phyloP scores from a whole-genome alignment of 2,113 vertebrate species.

The Chaetorhynchus papuensis region DNA sequence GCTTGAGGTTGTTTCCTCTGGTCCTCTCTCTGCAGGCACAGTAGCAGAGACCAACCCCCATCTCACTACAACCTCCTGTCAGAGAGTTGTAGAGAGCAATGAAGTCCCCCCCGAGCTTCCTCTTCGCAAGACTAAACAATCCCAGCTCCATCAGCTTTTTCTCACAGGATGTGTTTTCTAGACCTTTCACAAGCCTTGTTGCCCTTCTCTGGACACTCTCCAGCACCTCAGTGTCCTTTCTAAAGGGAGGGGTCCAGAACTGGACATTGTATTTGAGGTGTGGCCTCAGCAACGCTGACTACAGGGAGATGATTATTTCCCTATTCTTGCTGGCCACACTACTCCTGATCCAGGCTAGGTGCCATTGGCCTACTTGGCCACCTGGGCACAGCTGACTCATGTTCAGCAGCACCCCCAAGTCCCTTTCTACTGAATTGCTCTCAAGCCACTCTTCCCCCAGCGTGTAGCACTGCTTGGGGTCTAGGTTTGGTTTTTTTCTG shows the following conservation, averaged over 20 bases:
- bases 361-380: not conserved
- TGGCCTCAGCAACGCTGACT: not conserved
- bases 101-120: no score
- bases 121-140: not conserved
- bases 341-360: not conserved
- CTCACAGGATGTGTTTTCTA: not conserved
- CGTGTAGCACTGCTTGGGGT: not conserved
- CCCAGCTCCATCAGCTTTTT: not conserved
- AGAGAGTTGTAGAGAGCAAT: accelerated
- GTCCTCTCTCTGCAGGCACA: not conserved
- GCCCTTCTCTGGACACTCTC: not conserved
- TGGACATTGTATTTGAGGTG: not conserved
- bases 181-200: not conserved
- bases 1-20: not conserved
- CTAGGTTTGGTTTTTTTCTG: accelerated
- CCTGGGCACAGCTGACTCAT: not conserved
- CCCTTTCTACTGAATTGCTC: not conserved
- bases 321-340: not conserved
- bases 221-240: not conserved
- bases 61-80: not conserved
- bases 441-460: not conserved
- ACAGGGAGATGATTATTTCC: not conserved
- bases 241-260: not conserved
- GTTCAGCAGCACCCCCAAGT: not conserved
- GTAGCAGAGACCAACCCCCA: not conserved